phyloP scores from a whole-genome alignment of 2,113 vertebrate species.

The Ascaphus truei region DNA sequence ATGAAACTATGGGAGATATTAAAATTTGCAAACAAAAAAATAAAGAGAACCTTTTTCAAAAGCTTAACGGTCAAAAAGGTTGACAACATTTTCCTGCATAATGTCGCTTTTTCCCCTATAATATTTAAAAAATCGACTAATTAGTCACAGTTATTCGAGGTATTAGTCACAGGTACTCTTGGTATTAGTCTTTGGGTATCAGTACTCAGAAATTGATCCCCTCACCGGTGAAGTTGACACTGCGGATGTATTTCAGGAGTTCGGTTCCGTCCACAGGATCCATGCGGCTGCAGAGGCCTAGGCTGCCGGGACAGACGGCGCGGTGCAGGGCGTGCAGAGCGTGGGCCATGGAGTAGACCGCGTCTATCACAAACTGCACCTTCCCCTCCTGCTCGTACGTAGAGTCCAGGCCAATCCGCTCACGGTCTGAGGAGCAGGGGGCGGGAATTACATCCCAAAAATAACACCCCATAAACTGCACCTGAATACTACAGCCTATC shows the following conservation, averaged over 20 bases:
- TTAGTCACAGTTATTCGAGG: too few species aligned
- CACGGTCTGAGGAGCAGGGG: conserved; percentile 70
- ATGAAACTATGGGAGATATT: too few species aligned
- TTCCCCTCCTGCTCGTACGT: conserved; percentile 93
- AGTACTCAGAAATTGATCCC: not conserved
- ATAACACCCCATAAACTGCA: not conserved
- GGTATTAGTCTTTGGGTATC: too few species aligned
- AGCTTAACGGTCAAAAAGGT: too few species aligned
- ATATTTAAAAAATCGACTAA: too few species aligned
- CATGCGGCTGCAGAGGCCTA: conserved; percentile 87
- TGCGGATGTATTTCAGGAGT: conserved; percentile 91
- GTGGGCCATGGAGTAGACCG: conserved; percentile 89
- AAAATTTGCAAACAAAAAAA: too few species aligned
- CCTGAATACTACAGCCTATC: not conserved
- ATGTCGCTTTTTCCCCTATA: too few species aligned
- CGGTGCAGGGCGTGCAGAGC: conserved; percentile 92
- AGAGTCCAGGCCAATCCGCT: conserved; percentile 89
- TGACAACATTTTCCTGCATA: too few species aligned
- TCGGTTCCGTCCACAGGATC: conserved; percentile 81
- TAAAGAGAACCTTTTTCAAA: too few species aligned
- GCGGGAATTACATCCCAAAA: not conserved
- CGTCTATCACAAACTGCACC: conserved; percentile 92
- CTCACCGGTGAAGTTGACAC: conserved; percentile 91
- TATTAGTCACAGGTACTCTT: too few species aligned
- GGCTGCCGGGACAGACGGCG: conserved; percentile 80